phyloP scores from a whole-genome alignment of 2,113 vertebrate species.

The Pan paniscus region DNA sequence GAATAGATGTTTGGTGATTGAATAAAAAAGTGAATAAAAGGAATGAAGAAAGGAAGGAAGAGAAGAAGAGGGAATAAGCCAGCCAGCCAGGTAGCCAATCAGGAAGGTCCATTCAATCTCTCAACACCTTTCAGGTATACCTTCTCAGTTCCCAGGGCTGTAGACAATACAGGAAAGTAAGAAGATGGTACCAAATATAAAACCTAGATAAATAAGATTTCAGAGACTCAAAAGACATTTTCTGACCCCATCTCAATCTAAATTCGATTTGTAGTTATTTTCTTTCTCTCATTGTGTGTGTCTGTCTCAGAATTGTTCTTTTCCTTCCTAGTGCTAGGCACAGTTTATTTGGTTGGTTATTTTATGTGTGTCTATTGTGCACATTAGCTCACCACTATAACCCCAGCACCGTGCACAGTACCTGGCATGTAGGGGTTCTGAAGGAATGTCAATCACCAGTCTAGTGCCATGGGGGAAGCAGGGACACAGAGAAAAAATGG shows the following conservation, averaged over 20 bases:
- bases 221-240: background rate
- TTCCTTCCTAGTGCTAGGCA: background rate
- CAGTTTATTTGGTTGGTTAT: background rate
- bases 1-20: background rate
- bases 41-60: background rate
- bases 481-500: background rate
- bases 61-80: background rate
- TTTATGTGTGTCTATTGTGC: background rate
- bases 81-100: background rate
- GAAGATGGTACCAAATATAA: background rate
- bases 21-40: background rate
- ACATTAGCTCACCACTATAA: background rate
- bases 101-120: background rate
- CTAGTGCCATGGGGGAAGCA: background rate
- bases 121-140: background rate
- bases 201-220: background rate
- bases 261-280: background rate
- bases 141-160: background rate
- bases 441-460: background rate
- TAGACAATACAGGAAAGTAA: background rate
- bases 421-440: background rate
- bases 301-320: background rate
- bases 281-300: background rate
- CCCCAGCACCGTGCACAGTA: background rate
- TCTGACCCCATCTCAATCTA: background rate